Evolutionary conservation across 2,888 invertebrate species (phyloP), one percentile per base, ranked within the genome.

Genomic region (Eilema depressum): DNA sequence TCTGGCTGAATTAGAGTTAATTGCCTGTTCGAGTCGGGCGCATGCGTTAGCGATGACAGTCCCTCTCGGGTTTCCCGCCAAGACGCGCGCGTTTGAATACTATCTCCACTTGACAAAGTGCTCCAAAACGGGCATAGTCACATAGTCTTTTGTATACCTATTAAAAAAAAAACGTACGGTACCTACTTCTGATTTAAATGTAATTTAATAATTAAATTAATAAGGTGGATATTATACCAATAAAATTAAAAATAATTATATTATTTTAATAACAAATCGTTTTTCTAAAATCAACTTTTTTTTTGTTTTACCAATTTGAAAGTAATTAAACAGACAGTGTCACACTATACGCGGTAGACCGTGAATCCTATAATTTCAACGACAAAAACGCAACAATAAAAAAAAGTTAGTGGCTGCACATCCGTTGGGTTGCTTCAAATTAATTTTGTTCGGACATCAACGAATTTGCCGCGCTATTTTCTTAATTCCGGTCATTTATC

Each of bases 31-130:
- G 82, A 79, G 83, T 74, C 78, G 75, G 75, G 81, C 87, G 87
- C 86, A 85, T 85, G 88, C 88, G 84, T 79, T 74, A 77, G 70
- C 83, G 78, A 86, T 89, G 89, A 87, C 91, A 93, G 92, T 91
- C 79, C 83, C 81, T 75, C 76, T 79, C 82, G 77, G 78, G 80
- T 82, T 88, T 88, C 89, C 88, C 86, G 88, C 85, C 87, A 85
- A 83, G 76, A 71, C 81, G 86, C 85, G 84, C 88, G 89, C 83
- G 88, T 77, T 81, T 67, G 28, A 57, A 74, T 74, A 65, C 37
- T 30, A 25, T 10, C 5, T 23, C 30, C 33, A 25, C 11, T 59
- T 66, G 37, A 66, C 23, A 33, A n/a, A 59, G 33, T 33, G 28
- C 3, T 59, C 26, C 11, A 56, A 57, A 59, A 66, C 62, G 53